Evolutionary conservation across 2,888 invertebrate species (phyloP).

Genomic region (Elgonia sp.): DNA sequence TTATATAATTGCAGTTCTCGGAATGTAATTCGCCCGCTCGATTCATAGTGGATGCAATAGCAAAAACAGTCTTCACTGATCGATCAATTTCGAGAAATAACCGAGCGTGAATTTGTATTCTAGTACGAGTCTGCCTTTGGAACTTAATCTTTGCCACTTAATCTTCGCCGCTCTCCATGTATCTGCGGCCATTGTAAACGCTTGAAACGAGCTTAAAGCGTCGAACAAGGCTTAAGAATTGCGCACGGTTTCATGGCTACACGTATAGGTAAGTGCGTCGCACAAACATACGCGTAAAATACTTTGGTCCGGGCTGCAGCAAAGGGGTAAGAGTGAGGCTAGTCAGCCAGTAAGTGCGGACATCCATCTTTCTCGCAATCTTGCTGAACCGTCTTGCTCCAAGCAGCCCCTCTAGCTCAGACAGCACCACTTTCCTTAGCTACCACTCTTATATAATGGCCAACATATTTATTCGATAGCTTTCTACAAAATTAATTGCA

Average conservation of each 20-base stretch:
- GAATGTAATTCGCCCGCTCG: conserved; percentile 20
- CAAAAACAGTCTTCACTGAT: conserved; percentile 45
- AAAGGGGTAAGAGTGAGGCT: conserved; percentile 71
- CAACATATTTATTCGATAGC: conserved; percentile 66
- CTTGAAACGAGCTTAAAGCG: conserved; percentile 74
- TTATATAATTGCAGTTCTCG: conserved; percentile 20
- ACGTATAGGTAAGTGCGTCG: conserved; percentile 57
- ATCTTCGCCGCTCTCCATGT: conserved; percentile 72
- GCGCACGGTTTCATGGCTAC: conserved; percentile 60
- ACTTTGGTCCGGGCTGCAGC: conserved; percentile 46
- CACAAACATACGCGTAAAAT: conserved; percentile 36
- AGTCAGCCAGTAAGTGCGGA: conserved; percentile 80
- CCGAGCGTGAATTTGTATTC: conserved; percentile 74
- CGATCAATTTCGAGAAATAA: conserved; percentile 68
- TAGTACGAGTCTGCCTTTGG: conserved; percentile 69
- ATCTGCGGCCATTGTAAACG: conserved; percentile 76
- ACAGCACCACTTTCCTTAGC: conserved; percentile 56
- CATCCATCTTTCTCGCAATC: conserved; percentile 79
- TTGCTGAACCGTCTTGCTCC: conserved; percentile 59
- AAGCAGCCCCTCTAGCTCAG: conserved; percentile 44
- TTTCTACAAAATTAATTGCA: conserved; percentile 65
- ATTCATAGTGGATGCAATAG: conserved; percentile 39
- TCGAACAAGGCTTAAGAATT: conserved; percentile 77
- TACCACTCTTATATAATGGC: conserved; percentile 61
- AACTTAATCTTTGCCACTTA: conserved; percentile 75